These are phyloP conservation scores for Xenentodon cancila DNA, from an alignment of 2,797 vertebrate genomes.

Conservation along the genomic window DNA sequence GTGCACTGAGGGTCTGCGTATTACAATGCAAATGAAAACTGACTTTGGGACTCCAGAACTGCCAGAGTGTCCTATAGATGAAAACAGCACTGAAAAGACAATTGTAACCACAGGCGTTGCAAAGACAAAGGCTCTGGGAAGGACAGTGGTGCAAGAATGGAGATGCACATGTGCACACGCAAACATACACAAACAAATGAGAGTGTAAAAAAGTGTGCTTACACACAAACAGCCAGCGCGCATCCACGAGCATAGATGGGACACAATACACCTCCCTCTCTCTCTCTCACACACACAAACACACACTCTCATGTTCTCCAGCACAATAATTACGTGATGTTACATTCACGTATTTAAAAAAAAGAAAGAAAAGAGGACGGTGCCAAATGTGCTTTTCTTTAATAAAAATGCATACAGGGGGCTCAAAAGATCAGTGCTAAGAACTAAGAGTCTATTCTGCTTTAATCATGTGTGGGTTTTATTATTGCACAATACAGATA, in stretches of 20 bases:
- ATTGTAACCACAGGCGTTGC: slow-evolving; percentile 55
- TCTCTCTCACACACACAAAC: slow-evolving; percentile 17
- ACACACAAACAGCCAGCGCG: slow-evolving; percentile 16
- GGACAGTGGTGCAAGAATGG: slow-evolving; percentile 39
- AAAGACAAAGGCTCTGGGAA: slow-evolving; percentile 59
- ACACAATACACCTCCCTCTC: slow-evolving; percentile 2
- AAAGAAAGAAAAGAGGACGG: slow-evolving; percentile 69
- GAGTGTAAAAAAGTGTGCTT: too few relatives aligned
- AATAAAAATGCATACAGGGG: slow-evolving; percentile 82
- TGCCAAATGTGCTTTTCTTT: slow-evolving; percentile 78
- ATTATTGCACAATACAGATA: slow-evolving; percentile 80
- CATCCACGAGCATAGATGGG: slow-evolving; percentile 5
- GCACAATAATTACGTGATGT: slow-evolving; percentile 75
- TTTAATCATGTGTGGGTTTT: slow-evolving; percentile 83
- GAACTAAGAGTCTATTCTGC: slow-evolving; percentile 81
- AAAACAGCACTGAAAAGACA: slow-evolving; percentile 56
- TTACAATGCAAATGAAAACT: slow-evolving; percentile 63
- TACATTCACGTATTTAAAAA: slow-evolving; percentile 75
- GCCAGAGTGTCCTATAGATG: slow-evolving; percentile 50
- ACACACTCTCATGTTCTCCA: slow-evolving; percentile 17
- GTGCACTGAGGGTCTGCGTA: slow-evolving; percentile 41
- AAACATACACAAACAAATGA: slow-evolving; percentile 21
- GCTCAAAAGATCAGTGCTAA: slow-evolving; percentile 81
- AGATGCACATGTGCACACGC: slow-evolving; percentile 26
- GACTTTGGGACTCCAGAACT: slow-evolving; percentile 53